Percentiles rank a stretch among this genome's conserved stretches.
These are phyloP conservation scores for Hyles lineata DNA, from an alignment of 2,888 invertebrate genomes.

Conservation along the genomic window DNA sequence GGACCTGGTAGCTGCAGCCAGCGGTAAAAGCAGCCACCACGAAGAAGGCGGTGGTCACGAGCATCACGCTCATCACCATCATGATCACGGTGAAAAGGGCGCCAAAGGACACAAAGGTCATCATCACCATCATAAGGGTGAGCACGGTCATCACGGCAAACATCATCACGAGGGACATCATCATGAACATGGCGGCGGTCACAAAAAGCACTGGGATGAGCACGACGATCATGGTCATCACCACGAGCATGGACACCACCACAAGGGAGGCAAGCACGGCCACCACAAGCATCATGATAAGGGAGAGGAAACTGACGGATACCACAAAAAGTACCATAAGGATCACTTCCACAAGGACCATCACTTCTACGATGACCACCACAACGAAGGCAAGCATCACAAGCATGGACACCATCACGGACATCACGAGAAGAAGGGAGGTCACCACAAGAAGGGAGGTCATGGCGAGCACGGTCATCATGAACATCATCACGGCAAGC, in stretches of 20 bases:
- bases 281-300: conserved; percentile 78
- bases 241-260: conserved; percentile 78
- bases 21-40: conserved; percentile 67
- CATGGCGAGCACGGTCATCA: conserved; percentile 77
- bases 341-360: conserved; percentile 80
- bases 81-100: conserved; percentile 74
- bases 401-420: conserved; percentile 79
- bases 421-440: conserved; percentile 74
- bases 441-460: conserved; percentile 79
- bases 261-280: conserved; percentile 77
- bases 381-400: conserved; percentile 78
- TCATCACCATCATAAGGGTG: conserved; percentile 78
- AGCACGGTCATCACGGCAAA: conserved; percentile 74
- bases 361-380: conserved; percentile 80
- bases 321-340: conserved; percentile 80
- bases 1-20: conserved; percentile 76
- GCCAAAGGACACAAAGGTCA: conserved; percentile 80
- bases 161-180: conserved; percentile 77
- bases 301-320: conserved; percentile 76
- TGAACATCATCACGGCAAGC: conserved; percentile 76
- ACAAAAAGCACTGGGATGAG: conserved; percentile 77
- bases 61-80: conserved; percentile 75
- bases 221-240: conserved; percentile 76
- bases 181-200: conserved; percentile 74
- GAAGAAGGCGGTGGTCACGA: conserved; percentile 77